Evolutionary conservation across 2,797 vertebrate genomes (phyloP).

Genomic region (Rallus crepitans): DNA sequence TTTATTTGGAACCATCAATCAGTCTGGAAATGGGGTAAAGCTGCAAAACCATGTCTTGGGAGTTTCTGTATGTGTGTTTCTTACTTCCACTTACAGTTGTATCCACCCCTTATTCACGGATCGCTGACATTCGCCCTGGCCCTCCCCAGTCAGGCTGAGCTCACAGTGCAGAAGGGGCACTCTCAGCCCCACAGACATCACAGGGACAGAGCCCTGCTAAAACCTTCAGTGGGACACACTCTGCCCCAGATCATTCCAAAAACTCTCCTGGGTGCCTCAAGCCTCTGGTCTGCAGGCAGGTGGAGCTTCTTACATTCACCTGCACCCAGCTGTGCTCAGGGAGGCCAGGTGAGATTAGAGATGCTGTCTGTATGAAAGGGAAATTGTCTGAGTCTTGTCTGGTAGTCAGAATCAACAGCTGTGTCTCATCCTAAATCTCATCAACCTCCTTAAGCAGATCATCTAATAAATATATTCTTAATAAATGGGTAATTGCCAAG

Average conservation of each 20-base stretch:
- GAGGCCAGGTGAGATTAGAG: background rate
- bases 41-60: background rate
- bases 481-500: background rate
- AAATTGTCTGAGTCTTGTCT: background rate
- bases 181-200: background rate
- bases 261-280: background rate
- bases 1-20: slow-evolving; percentile 39
- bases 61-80: accelerated
- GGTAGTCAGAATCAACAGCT: background rate
- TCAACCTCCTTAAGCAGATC: background rate
- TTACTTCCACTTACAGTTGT: background rate
- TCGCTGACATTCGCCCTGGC: background rate
- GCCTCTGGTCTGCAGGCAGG: background rate
- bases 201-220: background rate
- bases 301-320: background rate
- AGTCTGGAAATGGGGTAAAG: background rate
- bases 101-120: background rate
- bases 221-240: background rate
- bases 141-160: background rate
- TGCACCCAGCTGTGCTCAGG: accelerated
- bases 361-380: background rate
- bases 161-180: accelerated
- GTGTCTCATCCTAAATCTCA: background rate
- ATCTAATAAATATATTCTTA: background rate
- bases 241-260: background rate